Evolutionary conservation across 2,888 invertebrate genomes (phyloP).

Genomic region (Myathropa florea): DNA sequence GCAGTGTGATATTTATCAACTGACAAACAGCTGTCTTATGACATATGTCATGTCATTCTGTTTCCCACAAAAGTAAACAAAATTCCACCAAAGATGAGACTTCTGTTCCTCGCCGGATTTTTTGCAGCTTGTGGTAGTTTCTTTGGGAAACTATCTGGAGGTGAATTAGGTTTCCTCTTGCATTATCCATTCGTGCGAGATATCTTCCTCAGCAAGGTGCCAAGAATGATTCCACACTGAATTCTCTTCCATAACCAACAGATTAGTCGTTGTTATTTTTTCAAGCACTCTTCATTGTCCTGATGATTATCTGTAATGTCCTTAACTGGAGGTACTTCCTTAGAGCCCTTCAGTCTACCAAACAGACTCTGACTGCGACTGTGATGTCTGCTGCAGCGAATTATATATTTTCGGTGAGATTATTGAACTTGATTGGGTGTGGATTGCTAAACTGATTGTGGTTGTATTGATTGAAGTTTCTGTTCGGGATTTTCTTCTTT

Average conservation of each 20-base stretch:
- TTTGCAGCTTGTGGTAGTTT: conserved; percentile 83
- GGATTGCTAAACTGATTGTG: background rate
- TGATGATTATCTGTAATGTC: conserved; percentile 83
- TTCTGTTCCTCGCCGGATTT: conserved; percentile 79
- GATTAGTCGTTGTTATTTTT: conserved; percentile 70
- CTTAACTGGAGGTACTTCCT: conserved; percentile 83
- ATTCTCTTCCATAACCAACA: conserved; percentile 13
- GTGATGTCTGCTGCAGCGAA: conserved; percentile 84
- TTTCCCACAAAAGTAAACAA: background rate
- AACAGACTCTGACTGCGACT: conserved; percentile 83
- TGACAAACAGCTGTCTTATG: background rate
- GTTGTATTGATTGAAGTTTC: conserved; percentile 83
- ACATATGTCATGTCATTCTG: background rate
- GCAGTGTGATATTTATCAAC: background rate
- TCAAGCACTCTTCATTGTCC: conserved; percentile 79
- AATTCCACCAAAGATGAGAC: conserved; percentile 24
- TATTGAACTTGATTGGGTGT: background rate
- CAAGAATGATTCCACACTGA: background rate
- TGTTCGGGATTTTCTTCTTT: conserved; percentile 87
- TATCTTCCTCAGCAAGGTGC: conserved; percentile 23
- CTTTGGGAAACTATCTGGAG: conserved; percentile 83
- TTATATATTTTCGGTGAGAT: conserved; percentile 83
- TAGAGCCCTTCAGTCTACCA: conserved; percentile 82
- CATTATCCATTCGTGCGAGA: conserved; percentile 2
- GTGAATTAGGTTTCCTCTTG: conserved; percentile 59